Base-by-base conservation (phyloP, 1,140 invertebrate genomes). In the Neuroterus valhalla region DNA sequence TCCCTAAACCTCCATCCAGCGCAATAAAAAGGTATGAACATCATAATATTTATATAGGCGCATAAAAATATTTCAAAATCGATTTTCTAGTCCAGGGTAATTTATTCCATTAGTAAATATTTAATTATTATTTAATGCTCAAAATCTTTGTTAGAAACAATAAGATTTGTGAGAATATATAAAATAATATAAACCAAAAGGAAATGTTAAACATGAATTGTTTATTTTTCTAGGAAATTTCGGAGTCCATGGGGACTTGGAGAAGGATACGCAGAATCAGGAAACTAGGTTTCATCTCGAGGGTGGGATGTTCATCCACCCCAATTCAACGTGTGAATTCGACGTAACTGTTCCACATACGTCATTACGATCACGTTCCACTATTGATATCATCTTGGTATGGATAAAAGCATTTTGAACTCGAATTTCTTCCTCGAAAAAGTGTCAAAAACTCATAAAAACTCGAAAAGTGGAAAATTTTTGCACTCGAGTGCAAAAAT, bases 321-420 rank as follows among this genome's bases (percentile, higher is more conserved):
- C 31, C 31, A 14, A 8, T 23, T 62, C 55, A n/a, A 62, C 55
- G 55, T 62, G 55, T 62, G 55, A 62, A 62, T 62, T 62, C 10
- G 23, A 62, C 52, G 52, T 62, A 62, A 62, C 52, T 62, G 52
- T 62, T 62, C 52, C 52, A 62, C 55, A 62, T 62, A 62, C 55
- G 55, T 62, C 55, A 62, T 62, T 38, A 62, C 55, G 23, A 26
- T 62, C 55, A 62, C 26, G 55, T 26, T 62, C 55, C 12, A 62
- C 23, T 62, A 62, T 62, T 62, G 55, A 62, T 62, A 62, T 62
- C 55, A 62, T 62, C 55, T 26, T 62, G 55, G 55, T n/a, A 62
- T 62, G 55, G 55, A 62, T 62, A 62, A 23, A 62, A 62, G 23
- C 31, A 38, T 62, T 38, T 62, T 62, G n/a, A 62, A 14, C 23